Conservation (phyloP, 2,113 vertebrate genomes). For the Egretta garzetta region DNA sequence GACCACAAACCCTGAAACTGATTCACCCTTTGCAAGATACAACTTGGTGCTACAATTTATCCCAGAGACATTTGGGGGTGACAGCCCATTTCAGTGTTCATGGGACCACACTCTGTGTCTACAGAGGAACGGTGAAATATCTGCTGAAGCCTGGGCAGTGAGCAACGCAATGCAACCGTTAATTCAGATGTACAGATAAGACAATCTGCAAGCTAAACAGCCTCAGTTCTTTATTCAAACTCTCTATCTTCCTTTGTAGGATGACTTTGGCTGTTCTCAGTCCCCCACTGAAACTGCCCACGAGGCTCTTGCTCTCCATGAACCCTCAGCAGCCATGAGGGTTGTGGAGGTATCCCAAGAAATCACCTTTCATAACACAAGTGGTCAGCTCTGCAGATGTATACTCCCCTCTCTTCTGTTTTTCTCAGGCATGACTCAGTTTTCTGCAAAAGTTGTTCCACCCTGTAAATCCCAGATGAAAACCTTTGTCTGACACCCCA, state of each 20-base stretch:
- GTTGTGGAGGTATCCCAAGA: not conserved
- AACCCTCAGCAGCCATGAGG: not conserved
- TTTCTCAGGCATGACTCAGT: not conserved
- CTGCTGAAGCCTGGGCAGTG: not conserved
- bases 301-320: not conserved
- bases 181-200: not conserved
- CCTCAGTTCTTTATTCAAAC: not conserved
- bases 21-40: not conserved
- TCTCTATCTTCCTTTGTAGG: not conserved
- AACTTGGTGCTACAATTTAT: not conserved
- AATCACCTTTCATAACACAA: not conserved
- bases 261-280: not conserved
- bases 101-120: not conserved
- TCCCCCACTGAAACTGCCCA: not conserved
- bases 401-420: not conserved
- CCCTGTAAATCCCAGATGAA: not conserved
- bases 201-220: not conserved
- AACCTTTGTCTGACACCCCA: constrained; percentile 22
- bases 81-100: too few relatives aligned
- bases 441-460: not conserved
- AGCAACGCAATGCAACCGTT: not conserved
- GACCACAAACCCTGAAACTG: not conserved
- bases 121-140: not conserved
- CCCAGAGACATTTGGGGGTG: not conserved
- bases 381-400: not conserved